Conservation (phyloP, 2,113 vertebrate species). For the Bufo bufo region DNA sequence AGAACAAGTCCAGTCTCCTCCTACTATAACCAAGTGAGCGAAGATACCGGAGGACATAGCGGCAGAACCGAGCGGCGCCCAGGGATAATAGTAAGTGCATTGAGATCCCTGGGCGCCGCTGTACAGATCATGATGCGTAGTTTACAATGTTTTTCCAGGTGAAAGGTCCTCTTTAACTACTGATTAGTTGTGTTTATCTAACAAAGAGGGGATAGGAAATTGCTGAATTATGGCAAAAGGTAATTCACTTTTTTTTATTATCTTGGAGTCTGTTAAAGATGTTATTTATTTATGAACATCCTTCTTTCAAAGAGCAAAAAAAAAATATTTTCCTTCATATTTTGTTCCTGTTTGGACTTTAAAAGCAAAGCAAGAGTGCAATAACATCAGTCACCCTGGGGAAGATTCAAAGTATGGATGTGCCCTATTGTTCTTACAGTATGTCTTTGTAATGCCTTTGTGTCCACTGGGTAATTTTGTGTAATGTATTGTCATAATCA, state of each 20-base stretch:
- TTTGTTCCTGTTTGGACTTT: conserved; percentile 14
- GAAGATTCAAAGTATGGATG: not conserved
- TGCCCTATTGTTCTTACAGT: conserved; percentile 9
- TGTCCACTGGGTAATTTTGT: conserved; percentile 10
- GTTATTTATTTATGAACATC: conserved; percentile 20
- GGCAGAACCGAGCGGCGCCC: too few species aligned
- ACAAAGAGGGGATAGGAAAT: not conserved
- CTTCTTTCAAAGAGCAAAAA: conserved; percentile 31
- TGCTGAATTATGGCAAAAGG: not conserved
- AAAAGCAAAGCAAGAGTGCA: conserved; percentile 28
- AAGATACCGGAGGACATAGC: too few species aligned
- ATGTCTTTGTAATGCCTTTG: not conserved
- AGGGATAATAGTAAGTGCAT: too few species aligned
- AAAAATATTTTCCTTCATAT: conserved; percentile 7
- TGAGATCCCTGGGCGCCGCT: too few species aligned
- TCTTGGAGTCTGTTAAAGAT: not conserved
- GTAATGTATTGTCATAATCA: conserved; percentile 8
- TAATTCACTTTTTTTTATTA: not conserved
- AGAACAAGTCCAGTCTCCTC: too few species aligned
- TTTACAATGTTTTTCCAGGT: too few species aligned
- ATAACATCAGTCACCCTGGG: not conserved
- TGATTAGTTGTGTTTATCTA: not conserved
- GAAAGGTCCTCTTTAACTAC: not conserved
- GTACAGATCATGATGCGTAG: too few species aligned
- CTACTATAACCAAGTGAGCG: too few species aligned